Conservation (phyloP, 2,113 vertebrate genomes). For the Machaerirhynchus nigripectus region DNA sequence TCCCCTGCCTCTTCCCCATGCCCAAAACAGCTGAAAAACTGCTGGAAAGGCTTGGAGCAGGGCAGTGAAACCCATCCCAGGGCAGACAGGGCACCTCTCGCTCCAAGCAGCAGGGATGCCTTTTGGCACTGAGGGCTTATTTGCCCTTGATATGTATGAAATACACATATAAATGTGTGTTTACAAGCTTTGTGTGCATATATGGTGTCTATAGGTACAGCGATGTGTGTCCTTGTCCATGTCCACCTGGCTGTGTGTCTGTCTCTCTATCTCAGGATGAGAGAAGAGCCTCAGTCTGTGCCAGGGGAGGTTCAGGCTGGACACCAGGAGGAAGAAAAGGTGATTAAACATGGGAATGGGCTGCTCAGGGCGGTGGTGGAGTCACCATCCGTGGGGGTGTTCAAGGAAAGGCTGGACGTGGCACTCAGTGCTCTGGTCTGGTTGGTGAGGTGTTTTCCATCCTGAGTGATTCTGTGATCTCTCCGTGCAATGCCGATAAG, state of each 20-base stretch:
- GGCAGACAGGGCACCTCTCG: not conserved
- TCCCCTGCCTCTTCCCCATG: fast-evolving
- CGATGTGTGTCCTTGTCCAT: fast-evolving
- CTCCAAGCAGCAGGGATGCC: too few relatives aligned
- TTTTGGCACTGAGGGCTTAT: not conserved
- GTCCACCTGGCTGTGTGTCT: not conserved
- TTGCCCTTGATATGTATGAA: not conserved
- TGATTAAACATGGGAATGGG: not conserved
- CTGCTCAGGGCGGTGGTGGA: not conserved
- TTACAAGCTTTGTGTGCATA: fast-evolving
- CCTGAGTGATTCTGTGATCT: not conserved
- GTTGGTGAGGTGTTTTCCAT: fast-evolving
- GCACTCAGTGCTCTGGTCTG: not conserved
- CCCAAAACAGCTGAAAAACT: not conserved
- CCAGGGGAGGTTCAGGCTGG: not conserved
- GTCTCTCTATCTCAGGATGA: not conserved
- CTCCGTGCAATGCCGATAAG: fast-evolving
- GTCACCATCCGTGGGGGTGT: not conserved
- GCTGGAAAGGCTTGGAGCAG: not conserved
- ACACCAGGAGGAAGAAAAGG: not conserved
- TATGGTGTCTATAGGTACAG: fast-evolving
- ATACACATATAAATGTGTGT: too few relatives aligned
- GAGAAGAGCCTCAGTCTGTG: not conserved
- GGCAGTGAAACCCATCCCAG: not conserved
- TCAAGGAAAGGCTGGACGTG: fast-evolving